Base-by-base conservation (phyloP, 2,113 vertebrate species). In the Corythoichthys haematopterus region DNA sequence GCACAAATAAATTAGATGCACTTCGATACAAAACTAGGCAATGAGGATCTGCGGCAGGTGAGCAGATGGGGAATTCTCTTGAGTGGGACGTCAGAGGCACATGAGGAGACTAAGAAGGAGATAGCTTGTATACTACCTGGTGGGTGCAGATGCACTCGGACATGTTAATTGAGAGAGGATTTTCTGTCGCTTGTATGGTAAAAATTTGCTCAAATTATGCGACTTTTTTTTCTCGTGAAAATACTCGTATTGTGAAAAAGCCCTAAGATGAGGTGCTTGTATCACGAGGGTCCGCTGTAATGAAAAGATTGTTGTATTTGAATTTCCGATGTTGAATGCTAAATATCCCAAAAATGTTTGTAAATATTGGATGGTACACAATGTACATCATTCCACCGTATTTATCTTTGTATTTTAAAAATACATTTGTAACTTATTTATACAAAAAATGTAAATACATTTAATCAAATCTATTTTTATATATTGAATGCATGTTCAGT, bases 341-440 rank as follows among this genome's bases (percentile, higher is more conserved):
- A 94, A 95, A 91, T 96, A 95, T 96, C 93, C 94, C 91, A 94
- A 84, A 95, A 91, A 88, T 61, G 73, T 89, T 94, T 94, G 93
- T 94, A 94, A 94, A 95, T 97, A 94, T 92, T 93, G 93, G 80
- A 89, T 88, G 73, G 89, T 91, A 92, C 89, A 91, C 81, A 92
- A 95, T 95, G 95, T 98, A 96, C 94, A 95, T 94, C 91, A 93
- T 93, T 93, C 96, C 94, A 94, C 95, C 94, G 95, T 98, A 96
- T 95, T 96, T 96, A 98, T 94, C 94, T 95, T 94, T 97, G 97
- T 99, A 99, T 98, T 99, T 99, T 96, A 96, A 98, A 99, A 98
- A 98, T 99, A 98, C 95, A 96, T 96, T 97, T 96, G 94, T 99
- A 96, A 81, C 94, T 95, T 98, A 97, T 98, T 98, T 99, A 98